Base-by-base conservation (phyloP, 1,140 invertebrate species). In the Nasonia vitripennis region DNA sequence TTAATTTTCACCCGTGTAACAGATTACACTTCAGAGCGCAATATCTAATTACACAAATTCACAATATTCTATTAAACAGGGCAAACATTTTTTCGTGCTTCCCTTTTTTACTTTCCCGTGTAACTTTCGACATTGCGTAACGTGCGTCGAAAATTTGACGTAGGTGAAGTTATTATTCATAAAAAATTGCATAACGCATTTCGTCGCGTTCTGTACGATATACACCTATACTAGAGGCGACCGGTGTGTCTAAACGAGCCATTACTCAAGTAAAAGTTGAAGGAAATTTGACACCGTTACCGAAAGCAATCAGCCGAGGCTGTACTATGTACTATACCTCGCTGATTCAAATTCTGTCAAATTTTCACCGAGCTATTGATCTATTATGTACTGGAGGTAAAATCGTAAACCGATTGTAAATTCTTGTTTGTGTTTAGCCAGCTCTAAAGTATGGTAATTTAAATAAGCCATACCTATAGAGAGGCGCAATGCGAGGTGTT, bases 281-380 rank as follows among this genome's bases (percentile, higher is more conserved):
- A 31, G 31, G 79, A 67, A 14, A 68, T 79, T 81, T 68, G 79
- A 70, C 67, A 81, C 79, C 79, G 62, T 68, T 67, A 70, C 14
- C 27, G 34, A n/a, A 67, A 23, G 11, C 48, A 68, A 81, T 68
- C 34, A 37, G 14, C 9, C 37, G 37, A 41, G 31, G 34, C 27
- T 45, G 20, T 10, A 20, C 5, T 37, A 37, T 37, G 34, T 37
- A 27, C 27, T 27, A 37, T 37, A 37, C 34, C 34, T 20, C 17
- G 14, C 20, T 17, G 41, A n/a, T 20, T 17, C 14, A 41, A 2
- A 12, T 20, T 45, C 12, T 45, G 20, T 75, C 37, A 75, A 75
- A 20, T 75, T 75, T 75, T n/a, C 31, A 14, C 73, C 4, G 34
- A 20, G 73, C 17, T 75, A 75, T 75, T 45, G 37, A 41, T 75